phyloP scores from a whole-genome alignment of 2,888 invertebrate species.

The Branchipolynoe longqiensis region DNA sequence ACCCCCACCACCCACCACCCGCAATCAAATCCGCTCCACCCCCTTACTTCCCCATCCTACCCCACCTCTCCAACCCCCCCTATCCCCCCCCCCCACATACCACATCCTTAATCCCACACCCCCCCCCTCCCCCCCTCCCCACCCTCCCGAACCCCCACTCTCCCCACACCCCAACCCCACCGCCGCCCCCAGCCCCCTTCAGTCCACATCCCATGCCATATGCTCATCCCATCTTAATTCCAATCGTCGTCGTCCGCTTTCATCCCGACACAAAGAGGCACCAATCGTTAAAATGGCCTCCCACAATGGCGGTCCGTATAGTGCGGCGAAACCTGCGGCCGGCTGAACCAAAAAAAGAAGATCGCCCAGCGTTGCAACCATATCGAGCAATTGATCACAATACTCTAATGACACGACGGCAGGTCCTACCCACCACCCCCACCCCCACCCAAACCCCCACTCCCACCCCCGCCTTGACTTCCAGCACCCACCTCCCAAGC shows the following conservation, averaged over 20 bases:
- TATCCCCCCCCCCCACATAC: too few relatives aligned
- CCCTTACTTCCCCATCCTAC: too few relatives aligned
- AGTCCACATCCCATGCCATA: conserved; percentile 8
- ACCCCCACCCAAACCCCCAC: too few relatives aligned
- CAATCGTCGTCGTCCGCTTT: conserved; percentile 28
- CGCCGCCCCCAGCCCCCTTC: background rate
- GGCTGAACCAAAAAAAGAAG: background rate
- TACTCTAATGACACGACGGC: conserved; percentile 35
- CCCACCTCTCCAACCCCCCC: too few relatives aligned
- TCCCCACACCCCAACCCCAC: background rate
- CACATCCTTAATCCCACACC: too few relatives aligned
- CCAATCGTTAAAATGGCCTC: conserved; percentile 22
- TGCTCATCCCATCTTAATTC: conserved; percentile 46
- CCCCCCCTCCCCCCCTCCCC: conserved; percentile 17
- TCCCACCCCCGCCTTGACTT: too few relatives aligned
- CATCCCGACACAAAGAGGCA: conserved; percentile 12
- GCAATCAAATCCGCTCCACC: too few relatives aligned
- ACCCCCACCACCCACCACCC: too few relatives aligned
- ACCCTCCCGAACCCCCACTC: conserved; percentile 24
- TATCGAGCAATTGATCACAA: conserved; percentile 31
- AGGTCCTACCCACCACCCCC: conserved; percentile 18
- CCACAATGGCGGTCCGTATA: background rate
- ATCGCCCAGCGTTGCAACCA: conserved; percentile 18
- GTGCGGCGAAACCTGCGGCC: background rate
- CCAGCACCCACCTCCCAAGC: too few relatives aligned